These are phyloP conservation scores for Thermophis baileyi DNA, from an alignment of 2,113 vertebrate species.

Conservation along the genomic window DNA sequence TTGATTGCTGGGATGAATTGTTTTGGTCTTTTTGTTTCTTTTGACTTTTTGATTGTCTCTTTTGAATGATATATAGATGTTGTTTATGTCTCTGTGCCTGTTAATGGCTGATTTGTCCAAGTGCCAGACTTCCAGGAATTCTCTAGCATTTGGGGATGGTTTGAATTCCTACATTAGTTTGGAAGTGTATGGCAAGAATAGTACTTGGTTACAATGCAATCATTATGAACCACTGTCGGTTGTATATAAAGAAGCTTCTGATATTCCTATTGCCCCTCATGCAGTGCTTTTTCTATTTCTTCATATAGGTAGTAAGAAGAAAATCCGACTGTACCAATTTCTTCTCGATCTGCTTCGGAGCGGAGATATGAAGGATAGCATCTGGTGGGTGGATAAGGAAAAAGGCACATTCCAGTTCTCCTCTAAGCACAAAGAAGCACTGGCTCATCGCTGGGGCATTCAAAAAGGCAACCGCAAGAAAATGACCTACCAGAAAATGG, in stretches of 20 bases:
- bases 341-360: slow-evolving; percentile 93
- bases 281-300: slow-evolving; percentile 9
- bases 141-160: neutral
- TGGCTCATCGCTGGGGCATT: slow-evolving; percentile 95
- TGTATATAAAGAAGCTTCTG: neutral
- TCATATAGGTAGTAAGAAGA: slow-evolving; percentile 90
- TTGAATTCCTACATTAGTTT: neutral
- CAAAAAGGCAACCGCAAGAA: slow-evolving; percentile 99
- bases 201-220: neutral
- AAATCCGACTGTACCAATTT: slow-evolving; percentile 98
- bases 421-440: slow-evolving; percentile 96
- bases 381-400: slow-evolving; percentile 99
- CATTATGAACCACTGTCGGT: neutral
- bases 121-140: neutral
- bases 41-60: neutral
- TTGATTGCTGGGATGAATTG: neutral
- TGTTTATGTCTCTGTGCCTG: neutral
- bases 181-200: neutral
- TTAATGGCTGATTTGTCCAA: neutral
- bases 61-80: neutral
- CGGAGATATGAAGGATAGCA: slow-evolving; percentile 98
- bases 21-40: neutral
- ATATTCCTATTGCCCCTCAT: neutral
- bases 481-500: slow-evolving; percentile 99
- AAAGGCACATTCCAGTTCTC: slow-evolving; percentile 99